Base-by-base conservation (phyloP, 2,888 invertebrate species). In the Hermaeophaga mercurialis region DNA sequence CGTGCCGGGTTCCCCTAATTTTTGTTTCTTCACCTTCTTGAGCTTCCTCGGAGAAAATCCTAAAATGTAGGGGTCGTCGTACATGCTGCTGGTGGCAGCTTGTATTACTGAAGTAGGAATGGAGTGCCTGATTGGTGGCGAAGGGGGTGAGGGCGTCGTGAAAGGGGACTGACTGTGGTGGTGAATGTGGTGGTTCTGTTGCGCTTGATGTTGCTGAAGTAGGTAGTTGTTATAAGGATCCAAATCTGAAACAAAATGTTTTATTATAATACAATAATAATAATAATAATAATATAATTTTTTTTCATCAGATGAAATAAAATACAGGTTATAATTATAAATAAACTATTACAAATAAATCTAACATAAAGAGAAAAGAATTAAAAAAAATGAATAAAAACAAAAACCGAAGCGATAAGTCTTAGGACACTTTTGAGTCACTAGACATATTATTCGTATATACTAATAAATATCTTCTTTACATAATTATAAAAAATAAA, bases 31-130 rank as follows among this genome's bases (percentile, higher is more conserved):
- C 56, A 86, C 85, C 79, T 92, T 92, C 82, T 91, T 91, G 77
- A 89, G 84, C 78, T 89, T 88, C 63, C 87, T 79, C 66, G 89
- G 89, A 61, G 87, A 87, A 76, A 88, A 89, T 63, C 88, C 88
- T 78, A 89, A 84, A 81, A 92, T 93, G 75, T 87, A 87, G 70
- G 91, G 87, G 80, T 93, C 92, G 81, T 94, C 92, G 80, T 90
- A 90, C 61, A 91, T 89, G 71, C 90, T 89, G 77, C 90, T 89
- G 74, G 91, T 90, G 59, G 85, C 86, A 70, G 91, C 88, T 75
- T 91, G 91, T 59, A 86, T 86, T 53, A 85, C 85, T 58, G 84
- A 83, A 53, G 83, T 85, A 76, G 88, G 84, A 75, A 88, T 81
- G 73, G 84, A 80, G 76, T 83, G 70, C 54, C 73, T 68, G 58